Base-by-base conservation (phyloP, 1,140 invertebrate genomes). In the Sinonovacula constricta region DNA sequence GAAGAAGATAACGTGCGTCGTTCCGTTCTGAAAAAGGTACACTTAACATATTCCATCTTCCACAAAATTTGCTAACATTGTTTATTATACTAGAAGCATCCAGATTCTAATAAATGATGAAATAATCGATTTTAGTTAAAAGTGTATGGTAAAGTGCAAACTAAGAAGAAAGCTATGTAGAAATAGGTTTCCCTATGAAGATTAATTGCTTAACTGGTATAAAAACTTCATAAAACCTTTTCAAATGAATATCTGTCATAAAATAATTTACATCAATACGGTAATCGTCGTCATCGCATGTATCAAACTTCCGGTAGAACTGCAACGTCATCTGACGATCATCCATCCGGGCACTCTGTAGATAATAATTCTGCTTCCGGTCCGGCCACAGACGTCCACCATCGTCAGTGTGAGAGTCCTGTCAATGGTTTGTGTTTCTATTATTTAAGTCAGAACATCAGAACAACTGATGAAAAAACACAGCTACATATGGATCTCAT, bases 231-330 rank as follows among this genome's bases (percentile, higher is more conserved):
- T 57, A 39, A 60, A 49, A 31, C 15, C 5, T 10, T 26, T 0
- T 45, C 24, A 33, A n/a, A 67, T 18, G 65, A 14, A 1, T 49
- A 66, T 5, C 12, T 36, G 18, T 36, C 14, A 66, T 36, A 36
- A 39, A 12, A 12, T 51, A 75, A 80, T 90, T 92, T 91, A 95
- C 95, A 91, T 97, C 95, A 69, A 99, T 95, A 0, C 95, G 89
- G 85, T 99, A 97, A 91, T 99, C 97, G 24, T 95, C 90, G 14
- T 93, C 90, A 89, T 99, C 97, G 87, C 98, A 99, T 5, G 97
- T 99, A 81, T 97, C 95, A 86, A 98, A 98, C 87, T 94, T 94
- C 93, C 86, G 97, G 93, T 83, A 93, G 94, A 22, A 93, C 92
- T 3, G 92, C 85, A 76, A 93, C 92, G 39, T 92, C 91, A 78